Base-by-base conservation (phyloP, 1,140 invertebrate species). In the Anthonomus grandis region DNA sequence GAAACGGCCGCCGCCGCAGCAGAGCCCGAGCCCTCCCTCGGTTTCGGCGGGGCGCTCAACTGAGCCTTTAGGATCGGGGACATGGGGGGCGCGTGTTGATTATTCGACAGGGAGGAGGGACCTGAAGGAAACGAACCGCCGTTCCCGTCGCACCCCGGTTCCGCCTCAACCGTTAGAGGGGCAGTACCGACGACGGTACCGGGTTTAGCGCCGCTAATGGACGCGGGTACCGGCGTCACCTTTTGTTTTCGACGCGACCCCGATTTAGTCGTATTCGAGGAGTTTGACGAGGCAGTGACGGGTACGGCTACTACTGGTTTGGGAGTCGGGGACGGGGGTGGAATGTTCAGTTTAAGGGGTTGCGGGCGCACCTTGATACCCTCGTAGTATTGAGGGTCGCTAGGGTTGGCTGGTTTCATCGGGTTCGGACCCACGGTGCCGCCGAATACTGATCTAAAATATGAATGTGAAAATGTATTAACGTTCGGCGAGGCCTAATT, bases 51-150 rank as follows among this genome's bases (percentile, higher is more conserved):
- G 59, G 84, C 83, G 69, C 85, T 86, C 51, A 88, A 77, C 71
- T 87, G 86, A 65, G 86, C 86, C 78, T 88, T 88, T 15, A 88
- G 79, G 71, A 88, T 89, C n/a, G 84, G 83, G 53, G 84, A 86
- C 19, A 79, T 77, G 39, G 81, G 80, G 51, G 79, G 71, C 25
- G 60, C 64, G 70, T 68, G 71, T 71, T 73, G 71, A 72, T 70
- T 73, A n/a, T n/a, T n/a, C n/a, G n/a, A n/a, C n/a, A n/a, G n/a
- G n/a, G n/a, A n/a, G n/a, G n/a, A n/a, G n/a, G n/a, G n/a, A n/a
- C n/a, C n/a, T n/a, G n/a, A n/a, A n/a, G n/a, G n/a, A n/a, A n/a
- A n/a, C 76, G 48, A 45, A 13, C 3, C 13, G n/a, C 25, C 39
- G 4, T 58, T 48, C n/a, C n/a, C n/a, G n/a, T n/a, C n/a, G n/a